phyloP scores from a whole-genome alignment of 2,797 vertebrate genomes.

The Poecilia picta region DNA sequence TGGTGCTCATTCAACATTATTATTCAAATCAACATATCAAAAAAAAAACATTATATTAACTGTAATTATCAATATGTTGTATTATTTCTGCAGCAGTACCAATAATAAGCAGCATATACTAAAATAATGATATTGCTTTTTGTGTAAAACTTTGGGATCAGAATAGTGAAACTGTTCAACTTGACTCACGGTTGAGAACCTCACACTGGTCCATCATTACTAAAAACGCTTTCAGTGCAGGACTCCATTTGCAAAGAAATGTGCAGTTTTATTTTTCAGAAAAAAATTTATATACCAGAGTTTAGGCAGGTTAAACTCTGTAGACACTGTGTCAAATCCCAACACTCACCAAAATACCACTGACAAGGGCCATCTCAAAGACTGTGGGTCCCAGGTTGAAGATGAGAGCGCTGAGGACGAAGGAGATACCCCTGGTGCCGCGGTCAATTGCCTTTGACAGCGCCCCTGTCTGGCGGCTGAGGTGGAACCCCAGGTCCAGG shows the following conservation, averaged over 20 bases:
- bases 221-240: no score
- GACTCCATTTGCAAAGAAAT: no score
- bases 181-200: no score
- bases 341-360: conserved; percentile 88
- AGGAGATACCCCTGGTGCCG: conserved; percentile 92
- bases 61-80: neutral
- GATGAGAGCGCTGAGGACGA: conserved; percentile 93
- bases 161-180: neutral
- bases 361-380: conserved; percentile 95
- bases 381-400: conserved; percentile 96
- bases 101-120: neutral
- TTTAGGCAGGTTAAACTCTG: neutral
- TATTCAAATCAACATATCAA: neutral
- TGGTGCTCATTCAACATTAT: neutral
- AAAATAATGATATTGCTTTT: neutral
- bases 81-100: neutral
- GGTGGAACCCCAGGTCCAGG: conserved; percentile 94
- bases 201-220: no score
- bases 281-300: neutral
- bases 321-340: neutral
- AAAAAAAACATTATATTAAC: neutral
- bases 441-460: conserved; percentile 98
- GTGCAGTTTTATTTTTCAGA: neutral
- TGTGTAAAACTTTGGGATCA: neutral
- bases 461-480: conserved; percentile 95